Percentiles rank a stretch among this genome's conserved stretches.
These are phyloP conservation scores for Passer domesticus DNA, from an alignment of 2,113 vertebrate species.

Conservation along the genomic window DNA sequence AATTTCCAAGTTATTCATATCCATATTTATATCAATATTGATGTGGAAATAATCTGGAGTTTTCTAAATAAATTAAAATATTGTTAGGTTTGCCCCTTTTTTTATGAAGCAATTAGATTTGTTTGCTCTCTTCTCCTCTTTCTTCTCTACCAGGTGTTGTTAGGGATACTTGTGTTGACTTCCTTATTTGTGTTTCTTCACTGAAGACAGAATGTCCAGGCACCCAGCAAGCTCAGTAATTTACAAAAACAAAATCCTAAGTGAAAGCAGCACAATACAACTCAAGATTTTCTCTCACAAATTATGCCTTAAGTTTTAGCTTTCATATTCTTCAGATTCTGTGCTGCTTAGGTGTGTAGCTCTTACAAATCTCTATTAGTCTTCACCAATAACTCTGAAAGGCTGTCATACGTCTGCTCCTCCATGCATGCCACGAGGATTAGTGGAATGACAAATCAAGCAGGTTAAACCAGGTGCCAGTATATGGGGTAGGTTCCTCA, in stretches of 20 bases:
- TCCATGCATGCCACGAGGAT: rapidly evolving
- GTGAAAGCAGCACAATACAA: not conserved
- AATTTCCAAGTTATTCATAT: not conserved
- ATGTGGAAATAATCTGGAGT: not conserved
- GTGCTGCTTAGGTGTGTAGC: not conserved
- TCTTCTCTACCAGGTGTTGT: not conserved
- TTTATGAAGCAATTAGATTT: not conserved
- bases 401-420: not conserved
- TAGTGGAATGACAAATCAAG: not conserved
- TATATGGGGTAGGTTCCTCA: not conserved
- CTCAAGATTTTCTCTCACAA: not conserved
- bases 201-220: not conserved
- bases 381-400: not conserved
- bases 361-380: not conserved
- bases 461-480: not conserved
- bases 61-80: not conserved
- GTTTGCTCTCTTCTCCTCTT: not conserved
- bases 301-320: not conserved
- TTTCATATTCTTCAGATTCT: not conserved
- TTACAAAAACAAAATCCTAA: not conserved
- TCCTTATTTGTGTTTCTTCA: not conserved
- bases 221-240: not conserved
- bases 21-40: not conserved
- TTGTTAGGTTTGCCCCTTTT: not conserved
- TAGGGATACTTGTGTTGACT: not conserved